Evolutionary conservation across 1,140 invertebrate species (phyloP).

Genomic region (Paralvinella palmiformis): DNA sequence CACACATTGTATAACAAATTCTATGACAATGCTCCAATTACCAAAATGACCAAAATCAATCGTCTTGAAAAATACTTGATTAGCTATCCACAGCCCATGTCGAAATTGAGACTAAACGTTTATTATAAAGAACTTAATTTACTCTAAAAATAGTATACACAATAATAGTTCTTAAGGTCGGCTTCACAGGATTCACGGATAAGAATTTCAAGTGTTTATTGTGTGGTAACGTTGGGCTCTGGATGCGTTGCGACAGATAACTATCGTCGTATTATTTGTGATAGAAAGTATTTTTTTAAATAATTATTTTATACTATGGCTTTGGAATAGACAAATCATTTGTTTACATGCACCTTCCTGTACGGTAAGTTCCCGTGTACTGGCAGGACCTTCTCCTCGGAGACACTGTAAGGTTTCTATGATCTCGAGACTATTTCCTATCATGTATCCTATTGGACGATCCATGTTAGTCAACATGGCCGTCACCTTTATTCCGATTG

Average conservation of each 20-base stretch:
- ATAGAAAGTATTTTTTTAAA: neutral
- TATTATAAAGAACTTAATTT: no score
- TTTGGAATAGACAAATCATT: no score
- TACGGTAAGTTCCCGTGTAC: slow-evolving; percentile 52
- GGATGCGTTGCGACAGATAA: neutral
- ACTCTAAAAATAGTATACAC: no score
- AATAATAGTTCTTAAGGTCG: no score
- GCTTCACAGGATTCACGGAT: no score
- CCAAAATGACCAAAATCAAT: no score
- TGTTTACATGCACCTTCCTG: no score
- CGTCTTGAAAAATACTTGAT: no score
- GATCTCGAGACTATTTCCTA: slow-evolving; percentile 61
- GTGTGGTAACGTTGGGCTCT: neutral
- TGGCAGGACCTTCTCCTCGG: slow-evolving; percentile 49
- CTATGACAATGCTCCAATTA: no score
- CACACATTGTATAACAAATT: no score
- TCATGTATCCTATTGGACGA: slow-evolving; percentile 52
- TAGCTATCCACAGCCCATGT: no score
- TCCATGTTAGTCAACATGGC: slow-evolving; percentile 57
- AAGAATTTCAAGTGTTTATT: neutral
- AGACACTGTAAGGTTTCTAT: slow-evolving; percentile 55
- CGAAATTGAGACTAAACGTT: no score
- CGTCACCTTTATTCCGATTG: slow-evolving; percentile 54
- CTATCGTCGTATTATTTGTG: neutral
- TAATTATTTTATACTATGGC: slow-evolving; percentile 54